Base-by-base conservation (phyloP, 2,797 vertebrate genomes). In the Gymnoscopelus microlampas region DNA sequence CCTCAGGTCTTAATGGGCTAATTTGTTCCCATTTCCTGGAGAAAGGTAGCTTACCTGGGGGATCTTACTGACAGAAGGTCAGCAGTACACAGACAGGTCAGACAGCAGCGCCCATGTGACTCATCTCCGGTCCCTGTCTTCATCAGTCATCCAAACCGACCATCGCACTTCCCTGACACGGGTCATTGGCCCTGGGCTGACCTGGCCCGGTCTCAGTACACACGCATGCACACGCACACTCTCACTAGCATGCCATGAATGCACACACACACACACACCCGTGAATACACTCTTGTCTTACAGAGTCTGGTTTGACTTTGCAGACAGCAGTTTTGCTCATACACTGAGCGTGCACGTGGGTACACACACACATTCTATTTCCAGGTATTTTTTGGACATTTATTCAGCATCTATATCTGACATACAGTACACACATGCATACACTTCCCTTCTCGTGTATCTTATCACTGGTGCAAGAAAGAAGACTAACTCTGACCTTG, bases 401-500 rank as follows among this genome's bases (percentile, higher is more conserved):
- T 9, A 44, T 44, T 44, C 8, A 6, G 39, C 7, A 44, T 44
- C 8, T 10, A 44, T 44, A 44, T 44, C 39, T 44, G 8, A 35
- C 56, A 51, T 44, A 60, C 56, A 68, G 39, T 15, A 48, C 64
- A 57, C 51, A 19, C 29, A 44, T 32, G 9, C 15, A 39, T 60
- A 48, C 75, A 26, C 44, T 29, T 68, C 53, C 14, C 61, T 66
- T 4, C 35, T 1, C n/a, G 24, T 49, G 39, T 32, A 61, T 78
- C 58, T 68, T 48, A 26, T 70, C 66, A 59, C 1, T 44, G 48
- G 57, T 8, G 11, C 67, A n/a, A 54, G 58, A 24, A 60, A 68
- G 68, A 68, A 51, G 68, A 49, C 65, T 59, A 26, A 75, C 47
- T 65, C 39, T 81, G 85, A 86, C 85, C 85, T 80, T 74, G 75